Evolutionary conservation across 2,888 invertebrate genomes (phyloP), one percentile per base, ranked within the genome.

Genomic region (Troilus luridus): DNA sequence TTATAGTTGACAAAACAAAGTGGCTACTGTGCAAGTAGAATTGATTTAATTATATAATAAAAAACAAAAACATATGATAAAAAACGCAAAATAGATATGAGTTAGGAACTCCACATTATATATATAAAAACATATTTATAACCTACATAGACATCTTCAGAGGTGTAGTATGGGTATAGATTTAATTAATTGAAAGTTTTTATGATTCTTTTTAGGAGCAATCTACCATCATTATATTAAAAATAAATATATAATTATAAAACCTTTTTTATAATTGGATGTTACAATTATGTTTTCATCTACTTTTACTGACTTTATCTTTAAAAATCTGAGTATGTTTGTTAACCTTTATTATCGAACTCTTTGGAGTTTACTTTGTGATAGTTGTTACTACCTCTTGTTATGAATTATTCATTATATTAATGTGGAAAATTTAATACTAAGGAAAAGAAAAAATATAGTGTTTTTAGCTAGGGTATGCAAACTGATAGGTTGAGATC

Each of bases 381-480:
- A 85, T 85, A n/a, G 56, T 54, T 21, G 85, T 56, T 56, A 56
- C 85, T 85, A 85, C 56, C 85, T 85, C 56, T 85, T 58, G 85
- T 58, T 85, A 85, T 85, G 54, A 56, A 85, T 85, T 41, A 41
- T 41, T 41, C 5, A 41, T 41, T 41, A 41, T 41, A 41, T 41
- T 41, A 41, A 41, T 41, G 41, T 3, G 5, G 41, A 41, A 41
- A 41, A 41, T 41, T 41, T 41, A 41, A 1, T 41, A 41, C n/a
- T n/a, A n/a, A n/a, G 5, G 41, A 5, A 41, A 41, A 41, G 5
- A 5, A 41, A 41, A 41, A 41, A 41, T 41, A 41, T 41, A 41
- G 5, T 41, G 41, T 41, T 5, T 41, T 41, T 41, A 41, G 41
- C 5, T 41, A 41, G 41, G 41, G 41, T 41, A 41, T 41, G 5